Conservation (phyloP, 2,888 invertebrate species). For the Eupithecia dodoneata region DNA sequence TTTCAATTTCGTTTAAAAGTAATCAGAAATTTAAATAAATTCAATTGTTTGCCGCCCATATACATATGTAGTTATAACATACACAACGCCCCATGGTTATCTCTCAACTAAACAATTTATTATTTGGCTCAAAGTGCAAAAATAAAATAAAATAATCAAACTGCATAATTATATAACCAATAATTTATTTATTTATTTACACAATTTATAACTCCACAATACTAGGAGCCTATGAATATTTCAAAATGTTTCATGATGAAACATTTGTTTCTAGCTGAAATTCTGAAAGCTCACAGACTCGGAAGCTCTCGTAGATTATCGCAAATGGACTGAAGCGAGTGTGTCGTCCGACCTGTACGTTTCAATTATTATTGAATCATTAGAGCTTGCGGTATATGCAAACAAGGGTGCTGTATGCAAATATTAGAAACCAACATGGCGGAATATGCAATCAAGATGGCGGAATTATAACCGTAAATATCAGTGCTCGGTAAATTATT, state of each 20-base stretch:
- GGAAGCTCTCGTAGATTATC: not conserved
- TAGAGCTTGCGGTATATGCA: not conserved
- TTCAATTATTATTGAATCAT: constrained; percentile 2
- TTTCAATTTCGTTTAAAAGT: too few relatives aligned
- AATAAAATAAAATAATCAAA: too few relatives aligned
- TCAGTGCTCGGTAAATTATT: not conserved
- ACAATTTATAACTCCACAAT: too few relatives aligned
- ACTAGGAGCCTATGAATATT: not conserved
- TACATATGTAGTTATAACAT: too few relatives aligned
- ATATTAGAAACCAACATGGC: not conserved
- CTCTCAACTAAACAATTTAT: too few relatives aligned
- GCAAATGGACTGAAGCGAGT: not conserved
- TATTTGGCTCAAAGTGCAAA: too few relatives aligned
- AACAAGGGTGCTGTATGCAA: constrained; percentile 2
- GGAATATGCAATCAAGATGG: not conserved
- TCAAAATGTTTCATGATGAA: not conserved
- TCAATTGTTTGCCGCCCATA: too few relatives aligned
- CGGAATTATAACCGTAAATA: not conserved
- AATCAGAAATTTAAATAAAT: too few relatives aligned
- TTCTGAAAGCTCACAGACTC: not conserved
- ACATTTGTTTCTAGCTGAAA: not conserved
- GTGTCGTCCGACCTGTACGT: not conserved
- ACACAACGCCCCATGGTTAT: too few relatives aligned
- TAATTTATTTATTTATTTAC: too few relatives aligned
- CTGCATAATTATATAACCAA: too few relatives aligned